Evolutionary conservation across 2,888 invertebrate genomes (phyloP).

Genomic region (Panorpa germanica): DNA sequence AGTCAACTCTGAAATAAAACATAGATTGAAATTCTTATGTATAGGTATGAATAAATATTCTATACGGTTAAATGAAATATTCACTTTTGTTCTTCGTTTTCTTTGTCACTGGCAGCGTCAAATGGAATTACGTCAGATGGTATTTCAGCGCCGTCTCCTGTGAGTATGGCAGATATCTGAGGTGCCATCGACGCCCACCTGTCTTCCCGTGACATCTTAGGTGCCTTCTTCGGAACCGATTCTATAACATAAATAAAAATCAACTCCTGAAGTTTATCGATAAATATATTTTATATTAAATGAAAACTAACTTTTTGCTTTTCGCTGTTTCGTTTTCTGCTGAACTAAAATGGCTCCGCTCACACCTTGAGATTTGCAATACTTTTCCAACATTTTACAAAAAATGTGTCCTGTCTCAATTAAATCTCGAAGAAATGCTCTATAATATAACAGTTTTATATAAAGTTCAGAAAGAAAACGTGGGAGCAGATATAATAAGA

Average conservation of each 20-base stretch:
- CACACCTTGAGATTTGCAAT: slow-evolving; percentile 39
- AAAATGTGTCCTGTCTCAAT: slow-evolving; percentile 81
- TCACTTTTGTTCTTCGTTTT: slow-evolving; percentile 80
- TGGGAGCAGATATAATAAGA: not conserved
- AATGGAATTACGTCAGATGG: slow-evolving; percentile 55
- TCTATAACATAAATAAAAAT: not conserved
- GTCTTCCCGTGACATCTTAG: slow-evolving; percentile 25
- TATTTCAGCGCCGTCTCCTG: slow-evolving; percentile 30
- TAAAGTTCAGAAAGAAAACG: slow-evolving; percentile 6
- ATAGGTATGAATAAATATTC: no score
- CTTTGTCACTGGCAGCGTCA: slow-evolving; percentile 66
- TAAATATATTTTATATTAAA: not conserved
- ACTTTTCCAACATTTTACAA: slow-evolving; percentile 71
- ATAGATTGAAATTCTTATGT: no score
- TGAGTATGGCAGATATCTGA: slow-evolving; percentile 38
- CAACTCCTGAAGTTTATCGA: not conserved
- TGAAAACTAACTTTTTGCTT: slow-evolving; percentile 16
- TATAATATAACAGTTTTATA: slow-evolving; percentile 20
- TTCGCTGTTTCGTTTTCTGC: slow-evolving; percentile 28
- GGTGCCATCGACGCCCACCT: slow-evolving; percentile 46
- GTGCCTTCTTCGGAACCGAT: slow-evolving; percentile 1
- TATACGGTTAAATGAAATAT: slow-evolving; percentile 15
- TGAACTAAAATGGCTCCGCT: slow-evolving; percentile 49
- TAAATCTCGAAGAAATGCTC: slow-evolving; percentile 68
- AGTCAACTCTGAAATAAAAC: slow-evolving; percentile 47